Conservation (phyloP, 2,797 vertebrate genomes). For the Halcyon badia region DNA sequence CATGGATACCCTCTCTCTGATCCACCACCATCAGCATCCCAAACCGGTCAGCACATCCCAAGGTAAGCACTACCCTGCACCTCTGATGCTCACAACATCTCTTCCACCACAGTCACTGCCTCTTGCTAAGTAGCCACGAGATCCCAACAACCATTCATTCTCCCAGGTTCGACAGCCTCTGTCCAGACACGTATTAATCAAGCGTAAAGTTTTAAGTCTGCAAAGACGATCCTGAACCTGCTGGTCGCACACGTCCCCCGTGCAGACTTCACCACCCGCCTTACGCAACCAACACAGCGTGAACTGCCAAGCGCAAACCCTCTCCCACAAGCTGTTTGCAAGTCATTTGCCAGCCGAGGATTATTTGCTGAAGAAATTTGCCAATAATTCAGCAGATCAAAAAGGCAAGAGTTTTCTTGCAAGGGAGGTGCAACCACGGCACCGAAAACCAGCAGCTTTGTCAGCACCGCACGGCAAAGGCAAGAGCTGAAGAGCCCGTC, state of each 20-base stretch:
- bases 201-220: rapidly evolving
- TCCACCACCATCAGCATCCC: neutral
- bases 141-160: rapidly evolving
- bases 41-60: rapidly evolving
- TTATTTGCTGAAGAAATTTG: conserved; percentile 42
- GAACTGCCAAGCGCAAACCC: conserved; percentile 33
- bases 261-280: neutral
- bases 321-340: conserved; percentile 47
- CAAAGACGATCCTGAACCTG: neutral
- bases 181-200: neutral
- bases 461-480: rapidly evolving
- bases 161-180: neutral
- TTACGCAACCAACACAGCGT: neutral
- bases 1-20: neutral
- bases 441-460: neutral
- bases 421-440: rapidly evolving
- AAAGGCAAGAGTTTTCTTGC: neutral
- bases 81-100: neutral
- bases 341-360: conserved; percentile 50
- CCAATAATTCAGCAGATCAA: conserved; percentile 34
- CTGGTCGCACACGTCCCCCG: rapidly evolving
- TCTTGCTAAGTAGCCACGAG: neutral
- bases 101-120: neutral
- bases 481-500: neutral
- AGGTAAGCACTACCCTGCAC: rapidly evolving